These are phyloP conservation scores for Rynchops niger DNA, from an alignment of 2,113 vertebrate species.

Conservation along the genomic window DNA sequence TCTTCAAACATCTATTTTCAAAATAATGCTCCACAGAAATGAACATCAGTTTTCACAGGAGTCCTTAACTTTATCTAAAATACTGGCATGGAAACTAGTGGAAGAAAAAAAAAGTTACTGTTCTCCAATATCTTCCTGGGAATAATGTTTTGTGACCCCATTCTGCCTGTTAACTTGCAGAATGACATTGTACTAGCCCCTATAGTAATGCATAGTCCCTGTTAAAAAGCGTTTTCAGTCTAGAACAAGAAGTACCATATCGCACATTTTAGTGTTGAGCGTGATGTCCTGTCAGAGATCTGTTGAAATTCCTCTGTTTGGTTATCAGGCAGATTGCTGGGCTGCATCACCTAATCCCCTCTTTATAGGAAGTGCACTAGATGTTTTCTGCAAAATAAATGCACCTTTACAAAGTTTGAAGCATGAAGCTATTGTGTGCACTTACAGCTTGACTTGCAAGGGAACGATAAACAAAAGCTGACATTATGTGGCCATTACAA, in stretches of 20 bases:
- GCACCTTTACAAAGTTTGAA: not conserved
- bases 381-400: not conserved
- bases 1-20: not conserved
- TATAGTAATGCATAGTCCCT: not conserved
- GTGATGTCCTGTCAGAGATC: not conserved
- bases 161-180: not conserved
- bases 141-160: not conserved
- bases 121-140: not conserved
- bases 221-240: not conserved
- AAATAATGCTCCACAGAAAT: not conserved
- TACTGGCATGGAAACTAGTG: not conserved
- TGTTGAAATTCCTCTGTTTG: not conserved
- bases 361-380: not conserved
- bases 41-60: not conserved
- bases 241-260: not conserved
- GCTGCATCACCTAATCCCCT: not conserved
- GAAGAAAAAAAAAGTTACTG: not conserved
- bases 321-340: not conserved
- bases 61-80: not conserved
- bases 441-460: not conserved
- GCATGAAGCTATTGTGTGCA: not conserved
- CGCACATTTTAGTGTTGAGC: not conserved
- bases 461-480: not conserved
- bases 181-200: not conserved
- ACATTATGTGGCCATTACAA: not conserved